These are phyloP conservation scores for Pseudomyrmex sp. DNA, from an alignment of 1,140 invertebrate species.

Conservation along the genomic window DNA sequence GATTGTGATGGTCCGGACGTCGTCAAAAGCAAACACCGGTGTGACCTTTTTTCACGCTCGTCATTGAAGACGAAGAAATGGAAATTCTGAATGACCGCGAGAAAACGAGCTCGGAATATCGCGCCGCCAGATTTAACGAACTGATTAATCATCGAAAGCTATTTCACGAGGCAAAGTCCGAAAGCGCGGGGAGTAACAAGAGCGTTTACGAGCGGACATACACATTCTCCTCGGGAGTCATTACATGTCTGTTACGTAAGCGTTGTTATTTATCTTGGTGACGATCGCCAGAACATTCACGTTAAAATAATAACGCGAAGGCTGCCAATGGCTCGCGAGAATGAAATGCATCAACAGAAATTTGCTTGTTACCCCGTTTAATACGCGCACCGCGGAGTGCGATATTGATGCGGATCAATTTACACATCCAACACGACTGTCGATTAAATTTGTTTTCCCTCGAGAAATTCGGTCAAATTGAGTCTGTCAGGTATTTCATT, in stretches of 20 bases:
- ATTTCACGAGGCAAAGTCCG: conserved; percentile 44
- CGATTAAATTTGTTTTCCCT: neutral
- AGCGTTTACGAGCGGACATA: conserved; percentile 43
- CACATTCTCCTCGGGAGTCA: conserved; percentile 52
- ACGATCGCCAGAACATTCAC: conserved; percentile 73
- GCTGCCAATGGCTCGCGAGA: conserved; percentile 75
- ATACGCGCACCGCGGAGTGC: neutral
- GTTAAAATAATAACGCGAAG: conserved; percentile 80
- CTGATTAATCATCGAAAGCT: conserved; percentile 50
- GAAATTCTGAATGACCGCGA: conserved; percentile 50
- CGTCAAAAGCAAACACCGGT: neutral
- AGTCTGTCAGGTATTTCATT: neutral
- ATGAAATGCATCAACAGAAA: conserved; percentile 63
- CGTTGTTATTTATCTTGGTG: conserved; percentile 81
- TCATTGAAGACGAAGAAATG: conserved; percentile 35
- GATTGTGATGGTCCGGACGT: neutral
- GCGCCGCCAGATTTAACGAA: conserved; percentile 58
- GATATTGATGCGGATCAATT: conserved; percentile 21
- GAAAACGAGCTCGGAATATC: conserved; percentile 48
- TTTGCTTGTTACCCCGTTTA: conserved; percentile 62
- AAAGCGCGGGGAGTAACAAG: conserved; percentile 13
- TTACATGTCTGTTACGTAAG: conserved; percentile 77
- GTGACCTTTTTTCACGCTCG: conserved; percentile 26
- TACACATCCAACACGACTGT: neutral
- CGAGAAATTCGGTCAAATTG: neutral